These are phyloP conservation scores for Caenorhabditis drosophilae DNA, from an alignment of 2,888 invertebrate genomes.

Conservation along the genomic window DNA sequence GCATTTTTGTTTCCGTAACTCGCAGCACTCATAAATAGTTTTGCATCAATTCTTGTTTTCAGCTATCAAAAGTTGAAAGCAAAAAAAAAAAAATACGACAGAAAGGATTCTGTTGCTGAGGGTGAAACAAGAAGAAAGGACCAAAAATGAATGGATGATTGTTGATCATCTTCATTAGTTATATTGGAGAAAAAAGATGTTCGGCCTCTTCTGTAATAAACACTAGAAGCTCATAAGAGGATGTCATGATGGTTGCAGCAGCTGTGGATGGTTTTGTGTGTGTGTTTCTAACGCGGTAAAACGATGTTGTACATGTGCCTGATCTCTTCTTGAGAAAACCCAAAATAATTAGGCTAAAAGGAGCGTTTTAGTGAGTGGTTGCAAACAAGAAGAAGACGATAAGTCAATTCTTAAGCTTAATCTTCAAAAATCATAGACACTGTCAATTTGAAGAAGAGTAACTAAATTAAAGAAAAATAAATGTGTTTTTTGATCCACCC, in stretches of 20 bases:
- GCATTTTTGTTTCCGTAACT: too few species aligned
- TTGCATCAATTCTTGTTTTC: too few species aligned
- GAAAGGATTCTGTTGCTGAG: too few species aligned
- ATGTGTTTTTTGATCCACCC: neutral
- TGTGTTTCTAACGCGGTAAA: too few species aligned
- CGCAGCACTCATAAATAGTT: too few species aligned
- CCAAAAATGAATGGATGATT: too few species aligned
- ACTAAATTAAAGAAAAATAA: neutral
- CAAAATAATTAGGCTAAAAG: slow-evolving; percentile 38
- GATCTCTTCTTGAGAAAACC: slow-evolving; percentile 5
- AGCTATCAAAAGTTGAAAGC: too few species aligned
- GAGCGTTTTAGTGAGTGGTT: slow-evolving; percentile 36
- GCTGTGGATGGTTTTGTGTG: slow-evolving; percentile 37
- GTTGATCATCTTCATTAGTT: too few species aligned
- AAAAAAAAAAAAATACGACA: too few species aligned
- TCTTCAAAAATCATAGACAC: neutral
- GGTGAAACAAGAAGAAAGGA: too few species aligned
- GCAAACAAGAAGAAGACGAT: slow-evolving; percentile 6
- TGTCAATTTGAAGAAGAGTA: neutral
- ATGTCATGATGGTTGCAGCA: slow-evolving; percentile 2
- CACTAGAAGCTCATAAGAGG: slow-evolving; percentile 12
- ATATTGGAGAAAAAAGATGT: too few species aligned
- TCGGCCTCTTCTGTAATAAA: slow-evolving; percentile 15
- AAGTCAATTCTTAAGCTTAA: too few species aligned
- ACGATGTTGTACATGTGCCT: slow-evolving; percentile 36